Percentiles rank a stretch among this genome's conserved stretches.
Evolutionary conservation across 2,797 vertebrate genomes (phyloP).

Genomic region (Sebastes wilsoni): DNA sequence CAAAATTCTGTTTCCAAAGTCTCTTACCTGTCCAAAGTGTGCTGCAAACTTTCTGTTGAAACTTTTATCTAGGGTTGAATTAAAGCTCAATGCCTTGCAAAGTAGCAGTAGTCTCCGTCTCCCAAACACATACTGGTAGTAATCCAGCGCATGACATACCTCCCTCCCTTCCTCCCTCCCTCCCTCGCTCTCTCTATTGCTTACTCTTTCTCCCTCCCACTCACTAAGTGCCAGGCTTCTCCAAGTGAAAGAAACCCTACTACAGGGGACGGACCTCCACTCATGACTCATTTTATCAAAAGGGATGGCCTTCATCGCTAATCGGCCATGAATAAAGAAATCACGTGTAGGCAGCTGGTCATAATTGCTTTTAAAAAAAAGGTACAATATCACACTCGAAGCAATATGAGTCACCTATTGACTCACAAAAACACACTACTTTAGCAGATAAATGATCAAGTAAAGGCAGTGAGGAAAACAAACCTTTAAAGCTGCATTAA

Average conservation of each 20-base stretch:
- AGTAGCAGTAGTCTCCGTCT: conserved; percentile 59
- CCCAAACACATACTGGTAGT: conserved; percentile 72
- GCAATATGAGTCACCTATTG: not conserved
- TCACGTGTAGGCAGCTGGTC: not conserved
- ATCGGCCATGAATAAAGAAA: conserved; percentile 4
- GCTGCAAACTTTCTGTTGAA: conserved; percentile 6
- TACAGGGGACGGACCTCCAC: conserved; percentile 40
- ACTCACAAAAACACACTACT: not conserved
- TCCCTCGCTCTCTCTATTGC: conserved; percentile 40
- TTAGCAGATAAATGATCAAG: not conserved
- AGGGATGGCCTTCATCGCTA: not conserved
- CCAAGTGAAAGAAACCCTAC: conserved; percentile 58
- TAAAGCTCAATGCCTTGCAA: conserved; percentile 38
- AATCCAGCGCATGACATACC: conserved; percentile 74
- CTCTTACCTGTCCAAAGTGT: conserved; percentile 64
- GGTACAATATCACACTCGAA: not conserved
- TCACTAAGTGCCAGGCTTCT: conserved; percentile 53
- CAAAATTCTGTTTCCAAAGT: conserved; percentile 7
- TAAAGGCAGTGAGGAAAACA: not conserved
- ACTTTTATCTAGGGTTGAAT: conserved; percentile 15
- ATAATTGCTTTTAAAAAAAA: not conserved
- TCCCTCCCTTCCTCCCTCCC: conserved; percentile 50
- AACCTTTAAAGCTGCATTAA: not conserved
- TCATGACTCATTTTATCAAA: conserved; percentile 35
- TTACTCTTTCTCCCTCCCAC: conserved; percentile 67